Evolutionary conservation across 1,140 invertebrate species (phyloP).

Genomic region (Bombus pyrosoma): DNA sequence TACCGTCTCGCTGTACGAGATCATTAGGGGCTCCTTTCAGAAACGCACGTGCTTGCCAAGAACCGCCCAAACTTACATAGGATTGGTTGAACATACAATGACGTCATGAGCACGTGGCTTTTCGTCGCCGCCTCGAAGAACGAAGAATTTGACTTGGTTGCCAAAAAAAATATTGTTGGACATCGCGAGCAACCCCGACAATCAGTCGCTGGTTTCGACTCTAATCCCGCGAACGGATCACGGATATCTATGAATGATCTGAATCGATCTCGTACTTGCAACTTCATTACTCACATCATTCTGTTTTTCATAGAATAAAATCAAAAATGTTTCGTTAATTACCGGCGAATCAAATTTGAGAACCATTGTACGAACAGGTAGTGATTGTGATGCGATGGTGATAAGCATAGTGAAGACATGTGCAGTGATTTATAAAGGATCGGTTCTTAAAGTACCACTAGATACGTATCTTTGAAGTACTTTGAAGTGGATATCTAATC

Average conservation of each 20-base stretch:
- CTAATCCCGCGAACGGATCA: slow-evolving; percentile 64
- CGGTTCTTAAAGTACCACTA: neutral
- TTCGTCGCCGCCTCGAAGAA: slow-evolving; percentile 67
- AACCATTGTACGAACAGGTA: neutral
- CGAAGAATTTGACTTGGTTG: slow-evolving; percentile 70
- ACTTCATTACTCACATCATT: neutral
- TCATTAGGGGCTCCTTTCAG: slow-evolving; percentile 73
- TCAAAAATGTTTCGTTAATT: neutral
- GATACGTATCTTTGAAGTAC: neutral
- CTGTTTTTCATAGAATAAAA: neutral
- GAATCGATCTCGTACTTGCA: neutral
- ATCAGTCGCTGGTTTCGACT: slow-evolving; percentile 62
- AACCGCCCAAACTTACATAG: slow-evolving; percentile 69
- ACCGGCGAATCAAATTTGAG: too few species aligned
- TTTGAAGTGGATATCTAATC: neutral
- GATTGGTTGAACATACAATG: slow-evolving; percentile 58
- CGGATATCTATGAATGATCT: slow-evolving; percentile 18
- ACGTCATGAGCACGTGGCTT: slow-evolving; percentile 73
- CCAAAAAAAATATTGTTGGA: slow-evolving; percentile 71
- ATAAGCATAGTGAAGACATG: neutral
- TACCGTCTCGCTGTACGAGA: slow-evolving; percentile 67
- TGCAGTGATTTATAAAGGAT: slow-evolving; percentile 20
- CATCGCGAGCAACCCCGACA: slow-evolving; percentile 62
- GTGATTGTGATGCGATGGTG: slow-evolving; percentile 14
- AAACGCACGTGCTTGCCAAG: slow-evolving; percentile 76